These are phyloP conservation scores for Tetramorium parvispinum DNA, from an alignment of 1,140 invertebrate genomes.

Conservation along the genomic window DNA sequence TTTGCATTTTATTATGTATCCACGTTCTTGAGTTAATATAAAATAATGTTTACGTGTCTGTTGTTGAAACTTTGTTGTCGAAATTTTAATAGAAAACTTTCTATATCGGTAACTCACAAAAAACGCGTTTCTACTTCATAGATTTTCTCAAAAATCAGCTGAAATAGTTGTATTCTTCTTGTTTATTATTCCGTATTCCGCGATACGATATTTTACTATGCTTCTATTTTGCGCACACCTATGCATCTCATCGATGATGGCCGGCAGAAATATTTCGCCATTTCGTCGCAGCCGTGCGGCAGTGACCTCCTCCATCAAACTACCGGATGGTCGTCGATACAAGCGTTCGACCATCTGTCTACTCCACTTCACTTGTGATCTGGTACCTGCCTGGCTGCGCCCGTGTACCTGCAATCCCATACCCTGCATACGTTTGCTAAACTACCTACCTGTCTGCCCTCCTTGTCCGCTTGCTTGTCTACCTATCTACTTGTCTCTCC, in stretches of 20 bases:
- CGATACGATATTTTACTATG: background rate
- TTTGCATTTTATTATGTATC: background rate
- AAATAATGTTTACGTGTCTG: background rate
- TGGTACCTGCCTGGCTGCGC: conserved; percentile 25
- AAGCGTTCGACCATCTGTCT: conserved; percentile 37
- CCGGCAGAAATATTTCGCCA: background rate
- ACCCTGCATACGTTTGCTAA: background rate
- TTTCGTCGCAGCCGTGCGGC: conserved; percentile 1
- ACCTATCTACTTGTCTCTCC: conserved; percentile 29
- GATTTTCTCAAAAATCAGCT: background rate
- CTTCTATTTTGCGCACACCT: background rate
- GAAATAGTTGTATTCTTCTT: background rate
- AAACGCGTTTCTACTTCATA: background rate
- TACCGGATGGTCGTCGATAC: conserved; percentile 40
- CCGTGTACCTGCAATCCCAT: conserved; percentile 13
- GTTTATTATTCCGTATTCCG: background rate
- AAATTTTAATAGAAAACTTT: background rate
- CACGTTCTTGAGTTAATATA: background rate
- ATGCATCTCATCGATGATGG: background rate
- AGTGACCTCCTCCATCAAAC: conserved; percentile 12
- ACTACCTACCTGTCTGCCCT: conserved; percentile 31
- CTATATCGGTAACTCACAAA: background rate
- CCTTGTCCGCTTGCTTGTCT: conserved; percentile 3
- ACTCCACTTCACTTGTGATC: conserved; percentile 1
- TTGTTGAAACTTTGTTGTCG: background rate